A percentile compares a stretch with the other conserved stretches of the same genome.
phyloP scores from a whole-genome alignment of 2,797 vertebrate genomes.

The Myioborus miniatus region DNA sequence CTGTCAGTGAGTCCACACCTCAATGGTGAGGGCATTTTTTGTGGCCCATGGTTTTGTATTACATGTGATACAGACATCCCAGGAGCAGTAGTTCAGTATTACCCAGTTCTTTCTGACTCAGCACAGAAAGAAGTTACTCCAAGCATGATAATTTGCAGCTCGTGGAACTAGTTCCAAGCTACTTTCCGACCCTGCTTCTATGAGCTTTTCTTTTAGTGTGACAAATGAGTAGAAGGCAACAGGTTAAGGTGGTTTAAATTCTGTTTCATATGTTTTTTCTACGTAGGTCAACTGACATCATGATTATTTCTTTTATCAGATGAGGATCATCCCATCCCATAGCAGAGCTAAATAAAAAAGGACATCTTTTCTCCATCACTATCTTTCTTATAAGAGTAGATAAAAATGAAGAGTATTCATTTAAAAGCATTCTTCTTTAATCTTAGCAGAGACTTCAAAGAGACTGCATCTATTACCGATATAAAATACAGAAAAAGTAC shows the following conservation, averaged over 20 bases:
- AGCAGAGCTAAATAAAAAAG: not conserved
- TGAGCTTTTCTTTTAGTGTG: slow-evolving; percentile 5
- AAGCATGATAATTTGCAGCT: not conserved
- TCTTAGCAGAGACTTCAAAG: not conserved
- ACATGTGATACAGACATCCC: not conserved
- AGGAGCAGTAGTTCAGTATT: not conserved
- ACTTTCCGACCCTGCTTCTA: not conserved
- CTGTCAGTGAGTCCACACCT: not conserved
- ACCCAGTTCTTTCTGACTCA: not conserved
- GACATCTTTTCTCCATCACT: not conserved
- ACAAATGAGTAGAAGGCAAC: not conserved
- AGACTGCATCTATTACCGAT: not conserved
- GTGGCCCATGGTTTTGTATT: not conserved
- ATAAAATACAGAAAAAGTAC: not conserved
- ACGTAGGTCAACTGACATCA: not conserved
- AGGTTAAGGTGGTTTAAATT: not conserved
- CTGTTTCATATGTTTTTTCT: not conserved
- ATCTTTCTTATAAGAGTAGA: not conserved
- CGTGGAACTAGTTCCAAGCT: not conserved
- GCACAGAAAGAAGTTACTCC: not conserved
- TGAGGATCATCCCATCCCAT: not conserved
- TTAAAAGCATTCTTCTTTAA: not conserved
- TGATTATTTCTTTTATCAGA: not conserved
- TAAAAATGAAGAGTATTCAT: not conserved
- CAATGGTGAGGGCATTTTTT: not conserved